Conservation (phyloP, 2,113 vertebrate species). For the Strigops habroptila region DNA sequence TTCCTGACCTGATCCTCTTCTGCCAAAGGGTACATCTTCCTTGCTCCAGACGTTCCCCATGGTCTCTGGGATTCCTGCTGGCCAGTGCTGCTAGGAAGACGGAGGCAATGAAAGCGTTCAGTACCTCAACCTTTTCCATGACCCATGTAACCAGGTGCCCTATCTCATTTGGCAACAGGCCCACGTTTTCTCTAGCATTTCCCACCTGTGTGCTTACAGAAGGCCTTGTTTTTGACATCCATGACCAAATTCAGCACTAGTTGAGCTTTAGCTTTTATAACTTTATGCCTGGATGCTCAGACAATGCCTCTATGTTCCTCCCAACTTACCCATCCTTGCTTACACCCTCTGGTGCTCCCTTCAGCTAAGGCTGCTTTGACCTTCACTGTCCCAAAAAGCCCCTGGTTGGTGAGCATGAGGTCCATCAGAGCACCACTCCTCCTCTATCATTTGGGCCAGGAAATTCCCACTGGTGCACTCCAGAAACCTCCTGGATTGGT, state of each 20-base stretch:
- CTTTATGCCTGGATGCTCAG: background rate
- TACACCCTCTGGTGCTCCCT: background rate
- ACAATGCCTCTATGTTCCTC: background rate
- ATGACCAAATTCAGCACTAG: background rate
- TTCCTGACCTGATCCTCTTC: background rate
- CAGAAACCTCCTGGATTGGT: background rate
- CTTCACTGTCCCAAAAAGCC: background rate
- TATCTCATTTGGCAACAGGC: rapidly evolving
- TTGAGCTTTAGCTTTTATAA: background rate
- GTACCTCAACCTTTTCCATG: background rate
- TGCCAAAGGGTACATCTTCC: background rate
- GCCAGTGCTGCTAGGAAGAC: background rate
- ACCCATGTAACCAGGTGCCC: background rate
- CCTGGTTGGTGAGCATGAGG: background rate
- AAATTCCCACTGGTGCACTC: background rate
- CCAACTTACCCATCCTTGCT: rapidly evolving
- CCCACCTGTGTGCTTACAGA: background rate
- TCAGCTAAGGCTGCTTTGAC: background rate
- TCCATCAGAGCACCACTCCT: background rate
- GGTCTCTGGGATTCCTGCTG: background rate
- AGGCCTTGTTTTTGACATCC: background rate
- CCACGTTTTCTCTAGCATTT: background rate
- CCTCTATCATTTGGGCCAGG: background rate
- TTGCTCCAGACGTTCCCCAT: background rate
- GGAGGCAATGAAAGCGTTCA: background rate